These are phyloP conservation scores for Scaptomyza cyrtandrae DNA, from an alignment of 2,888 invertebrate genomes.

Conservation along the genomic window DNA sequence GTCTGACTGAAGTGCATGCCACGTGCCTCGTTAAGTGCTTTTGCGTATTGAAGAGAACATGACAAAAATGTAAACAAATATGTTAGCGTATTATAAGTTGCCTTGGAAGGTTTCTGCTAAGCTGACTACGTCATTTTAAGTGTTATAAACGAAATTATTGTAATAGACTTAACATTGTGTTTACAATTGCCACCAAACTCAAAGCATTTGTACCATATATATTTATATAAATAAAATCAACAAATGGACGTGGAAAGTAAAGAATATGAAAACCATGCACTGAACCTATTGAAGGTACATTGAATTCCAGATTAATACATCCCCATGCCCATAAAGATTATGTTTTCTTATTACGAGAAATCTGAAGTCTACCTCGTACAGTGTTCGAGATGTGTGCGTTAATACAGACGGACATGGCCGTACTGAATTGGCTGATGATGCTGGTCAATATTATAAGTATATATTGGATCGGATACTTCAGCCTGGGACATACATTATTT, in stretches of 20 bases:
- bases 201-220: neutral
- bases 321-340: too few relatives aligned
- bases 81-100: slow-evolving; percentile 3
- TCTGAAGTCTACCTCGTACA: neutral
- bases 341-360: too few relatives aligned
- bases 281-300: too few relatives aligned
- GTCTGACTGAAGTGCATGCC: slow-evolving; percentile 24
- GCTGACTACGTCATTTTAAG: slow-evolving; percentile 19
- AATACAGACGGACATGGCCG: neutral
- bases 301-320: too few relatives aligned
- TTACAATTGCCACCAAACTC: slow-evolving; percentile 10
- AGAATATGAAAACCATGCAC: neutral
- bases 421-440: neutral
- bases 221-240: neutral
- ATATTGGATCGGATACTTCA: too few relatives aligned
- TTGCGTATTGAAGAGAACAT: slow-evolving; percentile 38
- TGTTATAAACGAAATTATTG: slow-evolving; percentile 29
- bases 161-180: slow-evolving; percentile 20
- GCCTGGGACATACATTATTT: too few relatives aligned
- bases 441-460: neutral
- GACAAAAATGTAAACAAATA: slow-evolving; percentile 22
- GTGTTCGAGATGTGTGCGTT: neutral
- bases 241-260: neutral
- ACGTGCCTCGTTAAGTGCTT: slow-evolving; percentile 74
- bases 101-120: slow-evolving; percentile 5